phyloP scores from a whole-genome alignment of 1,140 invertebrate genomes.

The Trachymyrmex septentrionalis region DNA sequence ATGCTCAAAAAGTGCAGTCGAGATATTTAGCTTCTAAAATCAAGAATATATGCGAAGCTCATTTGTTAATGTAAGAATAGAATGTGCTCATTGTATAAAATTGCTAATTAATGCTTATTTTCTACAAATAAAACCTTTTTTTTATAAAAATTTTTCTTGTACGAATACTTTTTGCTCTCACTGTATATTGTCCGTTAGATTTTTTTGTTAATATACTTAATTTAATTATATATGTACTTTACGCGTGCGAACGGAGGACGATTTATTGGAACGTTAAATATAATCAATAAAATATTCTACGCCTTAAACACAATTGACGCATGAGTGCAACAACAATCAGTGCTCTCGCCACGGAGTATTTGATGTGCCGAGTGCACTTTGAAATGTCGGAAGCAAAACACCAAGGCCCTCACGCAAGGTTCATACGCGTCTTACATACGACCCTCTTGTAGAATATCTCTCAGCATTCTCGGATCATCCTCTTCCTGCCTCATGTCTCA shows the following conservation, averaged over 20 bases:
- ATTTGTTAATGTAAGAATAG: too few relatives aligned
- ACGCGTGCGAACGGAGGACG: not conserved
- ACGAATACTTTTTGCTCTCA: too few relatives aligned
- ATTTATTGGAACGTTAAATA: not conserved
- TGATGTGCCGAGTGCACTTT: conserved; percentile 27
- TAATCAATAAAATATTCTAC: not conserved
- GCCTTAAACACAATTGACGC: not conserved
- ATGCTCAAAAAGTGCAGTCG: too few relatives aligned
- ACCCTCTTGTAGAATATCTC: conserved; percentile 40
- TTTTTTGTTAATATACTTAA: not conserved
- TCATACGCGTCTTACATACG: conserved; percentile 39
- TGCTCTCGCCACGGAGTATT: not conserved
- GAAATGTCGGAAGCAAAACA: conserved; percentile 34
- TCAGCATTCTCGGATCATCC: conserved; percentile 9
- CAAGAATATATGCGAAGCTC: too few relatives aligned
- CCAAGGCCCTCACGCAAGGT: conserved; percentile 36
- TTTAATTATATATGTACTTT: not conserved
- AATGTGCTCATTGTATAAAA: too few relatives aligned
- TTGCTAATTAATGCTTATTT: too few relatives aligned
- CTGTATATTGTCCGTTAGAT: not conserved
- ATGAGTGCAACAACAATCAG: not conserved
- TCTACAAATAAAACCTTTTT: too few relatives aligned
- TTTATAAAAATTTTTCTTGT: too few relatives aligned
- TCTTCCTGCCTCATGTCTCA: conserved; percentile 16
- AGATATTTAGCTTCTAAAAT: too few relatives aligned